Conservation (phyloP, 2,888 invertebrate genomes). For the Himalopsyche tibetana region DNA sequence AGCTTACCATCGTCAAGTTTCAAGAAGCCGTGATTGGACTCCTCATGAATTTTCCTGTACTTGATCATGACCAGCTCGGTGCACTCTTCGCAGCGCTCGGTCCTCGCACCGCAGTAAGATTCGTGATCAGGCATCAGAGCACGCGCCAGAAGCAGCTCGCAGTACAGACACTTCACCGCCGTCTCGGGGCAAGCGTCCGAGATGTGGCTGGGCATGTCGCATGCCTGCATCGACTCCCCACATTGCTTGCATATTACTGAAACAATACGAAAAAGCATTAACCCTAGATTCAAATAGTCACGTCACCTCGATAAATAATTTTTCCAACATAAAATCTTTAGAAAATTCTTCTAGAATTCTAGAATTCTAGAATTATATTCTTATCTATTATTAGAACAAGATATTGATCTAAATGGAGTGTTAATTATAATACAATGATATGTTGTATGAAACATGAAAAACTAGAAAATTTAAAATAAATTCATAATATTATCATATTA, state of each 20-base stretch:
- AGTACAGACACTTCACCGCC: slow-evolving; percentile 80
- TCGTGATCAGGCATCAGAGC: slow-evolving; percentile 80
- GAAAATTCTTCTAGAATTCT: too few species aligned
- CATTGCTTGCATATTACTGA: slow-evolving; percentile 75
- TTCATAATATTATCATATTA: too few species aligned
- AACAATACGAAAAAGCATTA: slow-evolving; percentile 55
- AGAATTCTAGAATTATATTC: too few species aligned
- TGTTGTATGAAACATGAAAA: too few species aligned
- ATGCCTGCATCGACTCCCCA: slow-evolving; percentile 74
- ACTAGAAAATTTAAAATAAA: too few species aligned
- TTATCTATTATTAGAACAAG: too few species aligned
- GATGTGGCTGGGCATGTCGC: slow-evolving; percentile 75
- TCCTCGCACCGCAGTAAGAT: slow-evolving; percentile 84
- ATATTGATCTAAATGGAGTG: too few species aligned
- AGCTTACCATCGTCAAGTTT: slow-evolving; percentile 78
- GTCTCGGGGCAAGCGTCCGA: slow-evolving; percentile 77
- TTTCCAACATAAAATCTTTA: too few species aligned
- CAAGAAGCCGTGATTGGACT: slow-evolving; percentile 82
- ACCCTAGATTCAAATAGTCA: background rate
- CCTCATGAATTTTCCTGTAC: slow-evolving; percentile 80
- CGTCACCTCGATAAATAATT: too few species aligned
- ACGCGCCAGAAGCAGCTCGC: slow-evolving; percentile 81
- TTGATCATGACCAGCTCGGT: slow-evolving; percentile 83
- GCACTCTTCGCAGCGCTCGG: slow-evolving; percentile 82
- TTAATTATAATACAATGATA: too few species aligned